Conservation (phyloP, 2,797 vertebrate species). For the Leuciscus waleckii region DNA sequence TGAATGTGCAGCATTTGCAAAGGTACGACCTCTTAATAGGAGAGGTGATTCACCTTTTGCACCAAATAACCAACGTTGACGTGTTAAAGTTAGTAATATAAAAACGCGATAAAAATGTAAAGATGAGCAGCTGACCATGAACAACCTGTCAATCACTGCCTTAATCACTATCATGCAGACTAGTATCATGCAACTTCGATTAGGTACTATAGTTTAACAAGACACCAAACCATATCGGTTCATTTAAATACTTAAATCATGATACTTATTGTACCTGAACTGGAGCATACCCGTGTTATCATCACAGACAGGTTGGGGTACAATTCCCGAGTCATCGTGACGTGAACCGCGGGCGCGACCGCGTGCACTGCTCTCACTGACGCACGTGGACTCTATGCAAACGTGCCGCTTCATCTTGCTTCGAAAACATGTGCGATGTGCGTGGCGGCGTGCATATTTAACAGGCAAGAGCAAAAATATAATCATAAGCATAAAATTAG, state of each 20-base stretch:
- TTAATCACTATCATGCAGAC: not conserved
- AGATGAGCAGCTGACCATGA: not conserved
- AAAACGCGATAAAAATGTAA: not conserved
- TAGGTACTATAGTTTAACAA: not conserved
- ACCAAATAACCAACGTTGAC: not conserved
- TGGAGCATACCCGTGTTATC: conserved; percentile 62
- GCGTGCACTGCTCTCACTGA: not conserved
- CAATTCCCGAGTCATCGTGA: conserved; percentile 9
- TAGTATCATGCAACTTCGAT: not conserved
- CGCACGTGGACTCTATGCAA: not conserved
- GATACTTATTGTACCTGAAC: conserved; percentile 58
- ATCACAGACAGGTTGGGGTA: conserved; percentile 72
- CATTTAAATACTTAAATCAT: not conserved
- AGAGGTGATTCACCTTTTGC: not conserved
- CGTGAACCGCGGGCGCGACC: not conserved
- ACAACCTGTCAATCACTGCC: conserved; percentile 1
- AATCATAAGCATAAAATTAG: not conserved
- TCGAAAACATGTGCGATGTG: not conserved
- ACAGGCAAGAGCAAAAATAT: not conserved
- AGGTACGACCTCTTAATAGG: not conserved
- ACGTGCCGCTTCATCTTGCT: not conserved
- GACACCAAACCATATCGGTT: not conserved
- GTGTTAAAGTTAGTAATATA: not conserved
- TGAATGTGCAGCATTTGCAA: not conserved
- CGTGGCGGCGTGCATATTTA: not conserved